A percentile compares a stretch with the other conserved stretches of the same genome.
Conservation (phyloP, 2,113 vertebrate genomes). For the Helogale parvula region DNA sequence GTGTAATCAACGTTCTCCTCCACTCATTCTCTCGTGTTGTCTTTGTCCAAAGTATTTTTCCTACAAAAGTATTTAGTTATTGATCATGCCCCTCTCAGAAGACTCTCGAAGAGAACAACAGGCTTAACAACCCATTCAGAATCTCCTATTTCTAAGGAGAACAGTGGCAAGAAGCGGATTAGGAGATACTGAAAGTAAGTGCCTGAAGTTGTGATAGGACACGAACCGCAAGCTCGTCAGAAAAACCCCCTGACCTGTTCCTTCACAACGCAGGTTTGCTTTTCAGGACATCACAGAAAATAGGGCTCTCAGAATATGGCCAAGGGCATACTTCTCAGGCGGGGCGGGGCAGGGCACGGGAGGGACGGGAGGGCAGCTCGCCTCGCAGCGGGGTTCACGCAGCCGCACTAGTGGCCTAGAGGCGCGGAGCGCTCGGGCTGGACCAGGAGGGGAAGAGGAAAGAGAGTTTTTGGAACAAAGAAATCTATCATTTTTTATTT, state of each 20-base stretch:
- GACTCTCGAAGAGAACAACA: constrained; percentile 29
- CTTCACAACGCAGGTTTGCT: background rate
- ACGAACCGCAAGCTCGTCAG: background rate
- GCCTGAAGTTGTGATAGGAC: background rate
- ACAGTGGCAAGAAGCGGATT: background rate
- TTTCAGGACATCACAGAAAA: background rate
- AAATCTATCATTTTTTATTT: background rate
- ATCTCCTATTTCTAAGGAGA: constrained; percentile 35
- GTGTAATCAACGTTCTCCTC: background rate
- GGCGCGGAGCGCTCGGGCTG: too few species aligned
- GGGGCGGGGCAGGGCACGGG: background rate
- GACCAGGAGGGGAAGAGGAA: background rate
- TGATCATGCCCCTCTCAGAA: constrained; percentile 11
- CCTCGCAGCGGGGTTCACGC: background rate
- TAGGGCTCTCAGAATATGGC: background rate
- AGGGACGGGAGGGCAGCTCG: background rate
- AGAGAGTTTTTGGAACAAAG: background rate
- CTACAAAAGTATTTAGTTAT: constrained; percentile 2
- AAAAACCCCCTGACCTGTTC: background rate
- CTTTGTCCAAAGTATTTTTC: constrained; percentile 21
- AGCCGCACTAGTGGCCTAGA: background rate
- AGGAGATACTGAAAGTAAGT: background rate
- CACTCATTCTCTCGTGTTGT: background rate
- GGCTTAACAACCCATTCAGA: background rate
- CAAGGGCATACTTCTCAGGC: background rate